Evolutionary conservation across 2,797 vertebrate species (phyloP).

Genomic region (Peromyscus melanophrys): DNA sequence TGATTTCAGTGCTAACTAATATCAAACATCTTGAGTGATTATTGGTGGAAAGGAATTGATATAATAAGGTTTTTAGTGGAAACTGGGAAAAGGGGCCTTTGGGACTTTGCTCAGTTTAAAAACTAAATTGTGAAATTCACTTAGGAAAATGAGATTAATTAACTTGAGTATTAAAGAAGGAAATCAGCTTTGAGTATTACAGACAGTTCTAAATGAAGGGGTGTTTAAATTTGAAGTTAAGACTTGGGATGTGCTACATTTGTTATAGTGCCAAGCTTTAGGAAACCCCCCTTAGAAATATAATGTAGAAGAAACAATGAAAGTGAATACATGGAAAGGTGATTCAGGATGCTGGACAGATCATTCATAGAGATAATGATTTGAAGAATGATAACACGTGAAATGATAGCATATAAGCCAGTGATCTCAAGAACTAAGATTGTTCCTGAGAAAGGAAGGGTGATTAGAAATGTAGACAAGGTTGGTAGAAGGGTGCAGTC

Average conservation of each 20-base stretch:
- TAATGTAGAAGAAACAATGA: background rate
- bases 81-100: background rate
- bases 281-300: background rate
- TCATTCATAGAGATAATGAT: background rate
- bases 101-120: background rate
- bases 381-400: background rate
- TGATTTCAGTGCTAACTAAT: background rate
- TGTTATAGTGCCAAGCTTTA: slow-evolving; percentile 20
- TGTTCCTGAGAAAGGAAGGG: background rate
- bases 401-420: background rate
- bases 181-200: slow-evolving; percentile 9
- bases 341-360: background rate
- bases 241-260: background rate
- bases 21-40: background rate
- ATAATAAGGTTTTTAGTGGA: background rate
- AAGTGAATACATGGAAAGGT: background rate
- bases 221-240: slow-evolving; percentile 17
- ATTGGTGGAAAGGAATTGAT: background rate
- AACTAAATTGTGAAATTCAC: background rate
- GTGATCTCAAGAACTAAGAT: background rate
- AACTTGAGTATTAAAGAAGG: background rate
- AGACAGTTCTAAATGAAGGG: background rate
- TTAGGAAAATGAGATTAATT: slow-evolving; percentile 39
- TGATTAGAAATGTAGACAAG: background rate
- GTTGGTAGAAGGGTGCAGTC: accelerated